These are phyloP conservation scores for Acanthiza pusilla DNA, from an alignment of 2,797 vertebrate genomes.

Conservation along the genomic window DNA sequence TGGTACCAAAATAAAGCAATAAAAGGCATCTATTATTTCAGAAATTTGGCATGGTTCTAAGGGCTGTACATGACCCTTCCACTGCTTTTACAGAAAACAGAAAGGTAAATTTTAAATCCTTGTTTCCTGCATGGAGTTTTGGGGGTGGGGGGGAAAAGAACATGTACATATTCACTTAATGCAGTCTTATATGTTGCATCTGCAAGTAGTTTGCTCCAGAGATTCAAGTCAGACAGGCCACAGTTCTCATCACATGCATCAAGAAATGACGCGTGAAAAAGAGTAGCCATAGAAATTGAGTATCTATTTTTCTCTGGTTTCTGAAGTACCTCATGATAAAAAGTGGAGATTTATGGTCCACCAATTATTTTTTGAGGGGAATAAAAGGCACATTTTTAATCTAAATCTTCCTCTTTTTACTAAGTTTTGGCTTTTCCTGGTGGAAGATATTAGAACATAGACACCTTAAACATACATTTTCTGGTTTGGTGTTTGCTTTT, in stretches of 20 bases:
- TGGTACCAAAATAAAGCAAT: neutral
- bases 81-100: neutral
- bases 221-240: neutral
- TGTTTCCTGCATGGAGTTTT: neutral
- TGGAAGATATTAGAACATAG: neutral
- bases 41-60: neutral
- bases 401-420: neutral
- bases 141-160: fast-evolving
- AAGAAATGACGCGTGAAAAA: neutral
- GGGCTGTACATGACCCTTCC: neutral
- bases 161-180: neutral
- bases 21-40: neutral
- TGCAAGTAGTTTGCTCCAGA: neutral
- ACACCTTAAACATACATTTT: neutral
- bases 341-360: neutral
- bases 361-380: fast-evolving
- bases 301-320: neutral
- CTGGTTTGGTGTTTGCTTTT: neutral
- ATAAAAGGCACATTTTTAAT: neutral
- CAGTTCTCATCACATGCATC: neutral
- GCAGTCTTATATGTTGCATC: neutral
- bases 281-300: neutral
- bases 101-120: neutral
- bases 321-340: neutral
- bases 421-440: neutral